phyloP scores from a whole-genome alignment of 2,113 vertebrate genomes.

The Grammomys dolichurus region DNA sequence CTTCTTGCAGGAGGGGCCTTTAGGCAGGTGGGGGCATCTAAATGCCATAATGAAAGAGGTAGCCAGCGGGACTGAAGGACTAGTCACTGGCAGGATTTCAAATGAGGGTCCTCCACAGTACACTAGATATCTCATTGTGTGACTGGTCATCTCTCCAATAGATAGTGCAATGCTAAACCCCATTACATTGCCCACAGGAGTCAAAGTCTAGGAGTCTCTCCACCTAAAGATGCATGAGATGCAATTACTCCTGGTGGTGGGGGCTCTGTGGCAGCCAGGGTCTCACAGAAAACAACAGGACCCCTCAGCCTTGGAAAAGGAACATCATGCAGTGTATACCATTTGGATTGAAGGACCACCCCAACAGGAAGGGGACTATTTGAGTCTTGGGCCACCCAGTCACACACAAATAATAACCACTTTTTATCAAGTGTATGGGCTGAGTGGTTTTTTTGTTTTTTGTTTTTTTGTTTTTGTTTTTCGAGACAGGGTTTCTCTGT shows the following conservation, averaged over 20 bases:
- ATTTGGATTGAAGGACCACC: neutral
- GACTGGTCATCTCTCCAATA: neutral
- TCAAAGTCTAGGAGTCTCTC: neutral
- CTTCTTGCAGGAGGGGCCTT: neutral
- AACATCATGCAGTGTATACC: neutral
- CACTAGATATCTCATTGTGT: neutral
- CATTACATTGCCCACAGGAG: neutral
- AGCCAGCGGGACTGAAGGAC: neutral
- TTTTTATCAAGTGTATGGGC: no score
- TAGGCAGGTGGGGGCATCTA: neutral
- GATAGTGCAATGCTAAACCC: rapidly evolving
- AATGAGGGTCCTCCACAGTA: neutral
- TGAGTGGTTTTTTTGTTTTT: neutral
- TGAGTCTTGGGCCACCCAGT: neutral
- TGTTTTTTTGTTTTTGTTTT: no score
- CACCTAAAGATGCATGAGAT: neutral
- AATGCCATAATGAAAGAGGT: neutral
- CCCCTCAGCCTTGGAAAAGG: neutral
- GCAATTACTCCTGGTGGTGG: neutral
- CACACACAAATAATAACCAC: neutral
- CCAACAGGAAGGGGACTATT: neutral
- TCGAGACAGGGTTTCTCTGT: no score
- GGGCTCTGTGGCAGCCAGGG: no score
- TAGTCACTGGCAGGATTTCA: neutral
- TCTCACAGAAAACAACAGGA: neutral